These are phyloP conservation scores for Clinocottus analis DNA, from an alignment of 2,113 vertebrate genomes.

Conservation along the genomic window DNA sequence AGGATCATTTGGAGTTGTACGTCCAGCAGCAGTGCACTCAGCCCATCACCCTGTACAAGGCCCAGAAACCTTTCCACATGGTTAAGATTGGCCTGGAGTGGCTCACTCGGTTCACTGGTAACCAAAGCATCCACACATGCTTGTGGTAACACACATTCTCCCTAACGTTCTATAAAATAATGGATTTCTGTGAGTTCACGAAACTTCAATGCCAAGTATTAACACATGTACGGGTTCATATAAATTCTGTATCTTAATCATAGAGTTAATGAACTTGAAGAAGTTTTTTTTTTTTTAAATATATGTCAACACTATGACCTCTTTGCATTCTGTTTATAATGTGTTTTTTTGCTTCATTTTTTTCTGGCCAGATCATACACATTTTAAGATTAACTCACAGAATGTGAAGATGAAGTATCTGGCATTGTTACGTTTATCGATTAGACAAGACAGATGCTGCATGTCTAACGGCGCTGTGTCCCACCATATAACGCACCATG, in stretches of 20 bases:
- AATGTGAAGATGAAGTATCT: background rate
- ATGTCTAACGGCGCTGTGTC: background rate
- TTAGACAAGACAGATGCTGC: background rate
- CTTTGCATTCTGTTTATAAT: background rate
- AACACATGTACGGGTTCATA: background rate
- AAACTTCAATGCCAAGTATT: background rate
- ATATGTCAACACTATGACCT: background rate
- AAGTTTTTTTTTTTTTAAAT: background rate
- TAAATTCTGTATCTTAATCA: background rate
- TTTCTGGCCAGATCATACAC: background rate
- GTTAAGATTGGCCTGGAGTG: slow-evolving; percentile 92
- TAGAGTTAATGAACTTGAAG: background rate
- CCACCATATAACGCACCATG: background rate
- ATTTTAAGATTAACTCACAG: background rate
- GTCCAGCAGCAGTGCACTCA: slow-evolving; percentile 92
- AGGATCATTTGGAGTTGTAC: slow-evolving; percentile 97
- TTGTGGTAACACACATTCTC: background rate
- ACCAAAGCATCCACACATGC: background rate
- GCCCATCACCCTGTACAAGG: slow-evolving; percentile 90
- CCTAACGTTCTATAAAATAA: background rate
- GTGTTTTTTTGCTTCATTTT: no score
- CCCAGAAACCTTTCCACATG: slow-evolving; percentile 92
- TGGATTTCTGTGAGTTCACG: background rate
- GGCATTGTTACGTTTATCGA: background rate
- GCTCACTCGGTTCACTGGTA: slow-evolving; percentile 92